Evolutionary conservation across 2,113 vertebrate species (phyloP), one percentile per base, ranked within the genome.

Genomic region (Archocentrus centrarchus): DNA sequence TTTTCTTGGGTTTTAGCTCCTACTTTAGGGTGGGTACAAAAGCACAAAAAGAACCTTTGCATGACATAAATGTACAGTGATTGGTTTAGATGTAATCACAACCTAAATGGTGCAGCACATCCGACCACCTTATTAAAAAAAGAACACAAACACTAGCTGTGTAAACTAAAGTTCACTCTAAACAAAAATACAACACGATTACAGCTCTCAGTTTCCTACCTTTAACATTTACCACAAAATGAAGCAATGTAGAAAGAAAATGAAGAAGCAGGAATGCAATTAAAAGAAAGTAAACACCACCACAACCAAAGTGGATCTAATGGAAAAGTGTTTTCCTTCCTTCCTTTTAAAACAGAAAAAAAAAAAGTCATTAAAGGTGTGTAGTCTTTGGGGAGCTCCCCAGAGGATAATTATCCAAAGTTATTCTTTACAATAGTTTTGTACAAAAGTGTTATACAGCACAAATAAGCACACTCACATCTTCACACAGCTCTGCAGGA

Each of bases 221-320:
- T 73, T 73, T 73, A 55, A 27, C 0, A 3, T 14, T 53, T 55
- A 32, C 68, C 27, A 57, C 53, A 73, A 73, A 20, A 30, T 32
- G 17, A 32, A 73, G 68, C 18, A 55, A 55, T n/a, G 47, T 35
- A 14, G 68, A 30, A 55, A 55, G 47, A 35, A 70, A 55, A 55
- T 73, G 0, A 73, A 73, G 68, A 55, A 55, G 47, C 47, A n/a
- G 47, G 17, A 73, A 73, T 47, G 53, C 47, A 73, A 73, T 73
- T 73, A 73, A 73, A 73, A 73, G 47, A 73, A 73, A 55, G 18
- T 55, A 73, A 55, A 73, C 27, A 73, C 27, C 27, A 73, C 6
- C 17, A 35, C 2, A 55, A 35, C 47, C 7, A 73, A 73, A 73
- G 27, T 73, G 68, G 47, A 73, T 73, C 68, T 73, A 73, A 73